Conservation (phyloP, 2,113 vertebrate species). For the Psittacus erithacus region DNA sequence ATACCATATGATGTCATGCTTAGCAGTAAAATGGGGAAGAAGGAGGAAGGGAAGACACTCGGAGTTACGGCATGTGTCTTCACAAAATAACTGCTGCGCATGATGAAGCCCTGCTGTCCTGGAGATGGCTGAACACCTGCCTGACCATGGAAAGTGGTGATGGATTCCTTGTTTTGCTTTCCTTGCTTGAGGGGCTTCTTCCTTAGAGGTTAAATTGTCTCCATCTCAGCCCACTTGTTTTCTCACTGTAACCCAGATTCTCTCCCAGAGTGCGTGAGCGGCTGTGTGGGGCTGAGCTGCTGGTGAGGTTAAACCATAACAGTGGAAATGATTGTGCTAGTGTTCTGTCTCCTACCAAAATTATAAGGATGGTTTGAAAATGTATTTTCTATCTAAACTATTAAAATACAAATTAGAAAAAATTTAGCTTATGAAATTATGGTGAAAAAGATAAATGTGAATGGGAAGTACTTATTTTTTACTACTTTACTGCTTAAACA, state of each 20-base stretch:
- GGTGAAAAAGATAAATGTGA: neutral
- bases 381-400: neutral
- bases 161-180: neutral
- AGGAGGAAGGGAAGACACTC: accelerated
- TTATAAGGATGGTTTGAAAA: neutral
- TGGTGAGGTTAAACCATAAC: accelerated
- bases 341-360: neutral
- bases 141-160: neutral
- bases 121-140: neutral
- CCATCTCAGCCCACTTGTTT: neutral
- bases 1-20: neutral
- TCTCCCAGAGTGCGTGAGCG: accelerated
- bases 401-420: neutral
- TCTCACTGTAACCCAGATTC: neutral
- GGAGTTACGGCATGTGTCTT: neutral
- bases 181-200: neutral
- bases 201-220: neutral
- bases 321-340: neutral
- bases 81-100: accelerated
- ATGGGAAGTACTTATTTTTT: neutral
- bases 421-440: neutral
- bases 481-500: neutral
- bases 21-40: neutral
- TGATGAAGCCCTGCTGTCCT: neutral
- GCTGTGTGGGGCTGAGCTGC: neutral